Evolutionary conservation across 2,797 vertebrate genomes (phyloP).

Genomic region (Meda fulgida): DNA sequence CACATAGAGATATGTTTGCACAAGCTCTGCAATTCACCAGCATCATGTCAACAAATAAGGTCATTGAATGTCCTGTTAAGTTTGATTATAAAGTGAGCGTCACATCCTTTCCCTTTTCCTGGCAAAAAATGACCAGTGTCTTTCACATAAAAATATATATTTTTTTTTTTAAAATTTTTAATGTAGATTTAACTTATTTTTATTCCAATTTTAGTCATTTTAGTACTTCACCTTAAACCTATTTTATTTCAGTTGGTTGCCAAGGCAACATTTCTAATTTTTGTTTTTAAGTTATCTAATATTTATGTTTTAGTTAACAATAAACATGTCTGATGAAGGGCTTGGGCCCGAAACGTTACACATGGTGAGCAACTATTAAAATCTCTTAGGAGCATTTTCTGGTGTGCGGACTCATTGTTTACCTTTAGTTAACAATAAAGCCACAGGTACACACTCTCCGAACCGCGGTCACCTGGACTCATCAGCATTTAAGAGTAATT

Average conservation of each 20-base stretch:
- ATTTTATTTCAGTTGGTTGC: neutral
- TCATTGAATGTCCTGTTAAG: neutral
- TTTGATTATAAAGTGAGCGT: neutral
- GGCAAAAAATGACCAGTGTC: neutral
- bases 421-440: slow-evolving; percentile 5
- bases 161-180: too few species aligned
- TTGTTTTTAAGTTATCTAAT: neutral
- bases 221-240: neutral
- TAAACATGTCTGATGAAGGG: too few species aligned
- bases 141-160: too few species aligned
- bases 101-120: neutral
- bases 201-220: neutral
- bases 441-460: neutral
- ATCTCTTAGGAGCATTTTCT: too few species aligned
- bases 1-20: too few species aligned
- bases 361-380: too few species aligned
- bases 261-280: neutral
- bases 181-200: too few species aligned
- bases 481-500: slow-evolving; percentile 43
- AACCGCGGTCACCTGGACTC: neutral
- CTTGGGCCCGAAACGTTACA: too few species aligned
- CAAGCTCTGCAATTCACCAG: neutral
- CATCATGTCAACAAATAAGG: neutral
- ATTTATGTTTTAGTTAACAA: slow-evolving; percentile 4
- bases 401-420: too few species aligned